Base-by-base conservation (phyloP, 2,797 vertebrate genomes). In the Zalophus californianus region DNA sequence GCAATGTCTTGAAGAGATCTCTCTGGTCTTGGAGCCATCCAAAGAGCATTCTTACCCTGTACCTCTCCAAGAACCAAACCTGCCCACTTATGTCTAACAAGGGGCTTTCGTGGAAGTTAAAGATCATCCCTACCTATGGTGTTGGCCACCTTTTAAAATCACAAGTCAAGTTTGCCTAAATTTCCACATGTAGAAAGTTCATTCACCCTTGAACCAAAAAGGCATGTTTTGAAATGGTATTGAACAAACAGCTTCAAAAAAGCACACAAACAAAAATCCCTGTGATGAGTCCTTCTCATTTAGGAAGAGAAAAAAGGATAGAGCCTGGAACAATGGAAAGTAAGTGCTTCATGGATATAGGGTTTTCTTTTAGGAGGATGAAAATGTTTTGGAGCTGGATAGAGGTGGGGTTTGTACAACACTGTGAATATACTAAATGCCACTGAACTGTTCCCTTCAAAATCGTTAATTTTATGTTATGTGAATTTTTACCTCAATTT, bases 161-260 rank as follows among this genome's bases (percentile, higher is more conserved):
- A 1, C 32, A 62, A 64, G 41, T 80, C 73, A 91, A 91, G 3
- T 86, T 11, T 86, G 16, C 38, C 86, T 94, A 93, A 83, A 87
- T 62, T 38, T 82, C 38, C 68, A 83, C n/a, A 86, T 25, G 44
- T 83, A 93, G 66, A 79, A 50, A 66, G 15, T 77, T 68, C 70
- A 84, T 29, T 91, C 56, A 73, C 7, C 20, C 52, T 27, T 93
- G 15, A 94, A 96, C 91, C 56, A 83, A 94, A 90, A 90, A 86
- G 23, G 78, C 48, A 62, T 0, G 0, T 83, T 77, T 54, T 41
- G 23, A 64, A 92, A 50, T 94, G 85, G 44, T 35, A 66, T 41
- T 13, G 10, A 84, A 80, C 5, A 38, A 68, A 64, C 14, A 50
- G 41, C 35, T 41, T 86, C 44, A 35, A 72, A 79, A 86, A 92